Percentiles rank a stretch among this genome's conserved stretches.
Evolutionary conservation across 2,888 invertebrate genomes (phyloP).

Genomic region (Scaptomyza reducta): DNA sequence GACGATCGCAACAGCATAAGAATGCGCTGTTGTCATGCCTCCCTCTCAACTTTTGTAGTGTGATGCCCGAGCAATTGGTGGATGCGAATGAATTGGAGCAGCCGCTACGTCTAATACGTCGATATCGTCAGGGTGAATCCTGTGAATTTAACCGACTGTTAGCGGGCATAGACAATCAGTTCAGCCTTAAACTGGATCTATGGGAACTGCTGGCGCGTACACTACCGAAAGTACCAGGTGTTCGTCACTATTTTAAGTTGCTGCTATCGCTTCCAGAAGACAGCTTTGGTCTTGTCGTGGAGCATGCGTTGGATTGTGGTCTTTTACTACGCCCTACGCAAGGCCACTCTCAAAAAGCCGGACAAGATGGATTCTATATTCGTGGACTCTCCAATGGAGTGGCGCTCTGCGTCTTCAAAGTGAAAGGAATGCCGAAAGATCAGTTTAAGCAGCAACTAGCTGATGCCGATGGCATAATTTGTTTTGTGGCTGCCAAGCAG

Average conservation of each 20-base stretch:
- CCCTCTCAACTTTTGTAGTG: conserved; percentile 86
- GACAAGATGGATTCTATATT: conserved; percentile 53
- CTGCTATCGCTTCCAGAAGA: conserved; percentile 76
- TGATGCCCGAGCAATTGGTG: conserved; percentile 56
- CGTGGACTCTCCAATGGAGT: conserved; percentile 67
- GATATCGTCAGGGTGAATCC: conserved; percentile 84
- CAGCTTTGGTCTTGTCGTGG: conserved; percentile 67
- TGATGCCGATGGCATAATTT: conserved; percentile 79
- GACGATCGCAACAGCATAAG: conserved; percentile 83
- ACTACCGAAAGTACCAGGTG: conserved; percentile 49
- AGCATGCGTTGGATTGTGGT: conserved; percentile 75
- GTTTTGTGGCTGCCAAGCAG: conserved; percentile 64
- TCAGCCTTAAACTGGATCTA: conserved; percentile 69
- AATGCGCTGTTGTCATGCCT: conserved; percentile 85
- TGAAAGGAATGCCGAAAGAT: conserved; percentile 57
- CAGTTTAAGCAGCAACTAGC: conserved; percentile 60
- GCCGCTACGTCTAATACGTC: conserved; percentile 84
- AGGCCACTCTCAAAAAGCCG: background rate
- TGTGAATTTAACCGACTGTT: conserved; percentile 74
- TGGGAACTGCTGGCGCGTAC: conserved; percentile 65
- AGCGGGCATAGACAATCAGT: conserved; percentile 43
- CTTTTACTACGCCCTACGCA: conserved; percentile 58
- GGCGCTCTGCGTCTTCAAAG: conserved; percentile 81
- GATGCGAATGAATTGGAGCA: conserved; percentile 27
- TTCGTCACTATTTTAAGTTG: conserved; percentile 77